These are phyloP conservation scores for Agonopterix arenella DNA, from an alignment of 2,888 invertebrate genomes.

Conservation along the genomic window DNA sequence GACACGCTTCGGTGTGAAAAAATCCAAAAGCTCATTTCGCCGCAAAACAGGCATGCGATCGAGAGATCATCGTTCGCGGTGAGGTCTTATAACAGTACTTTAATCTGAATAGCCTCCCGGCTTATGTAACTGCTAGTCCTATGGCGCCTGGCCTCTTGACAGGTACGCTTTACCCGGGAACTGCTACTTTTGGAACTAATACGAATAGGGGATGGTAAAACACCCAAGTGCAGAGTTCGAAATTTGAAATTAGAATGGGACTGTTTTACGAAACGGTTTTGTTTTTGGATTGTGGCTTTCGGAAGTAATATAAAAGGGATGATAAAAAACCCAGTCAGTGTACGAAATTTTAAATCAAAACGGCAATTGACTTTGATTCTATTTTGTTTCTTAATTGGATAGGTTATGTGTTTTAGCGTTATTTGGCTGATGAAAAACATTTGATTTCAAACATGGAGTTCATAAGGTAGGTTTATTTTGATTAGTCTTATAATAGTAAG, in stretches of 20 bases:
- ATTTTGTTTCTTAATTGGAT: too few relatives aligned
- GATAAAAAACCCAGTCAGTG: too few relatives aligned
- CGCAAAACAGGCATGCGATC: conserved; percentile 63
- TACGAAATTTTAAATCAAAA: too few relatives aligned
- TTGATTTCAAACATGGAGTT: too few relatives aligned
- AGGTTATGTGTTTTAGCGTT: too few relatives aligned
- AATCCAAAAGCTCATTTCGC: conserved; percentile 64
- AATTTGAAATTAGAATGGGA: background rate
- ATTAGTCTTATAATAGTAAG: too few relatives aligned
- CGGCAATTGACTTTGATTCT: too few relatives aligned
- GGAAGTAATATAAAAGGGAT: too few relatives aligned
- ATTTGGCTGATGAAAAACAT: too few relatives aligned
- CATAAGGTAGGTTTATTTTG: too few relatives aligned
- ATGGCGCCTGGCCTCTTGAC: conserved; percentile 38
- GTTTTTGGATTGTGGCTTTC: background rate
- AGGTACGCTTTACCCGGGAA: conserved; percentile 3
- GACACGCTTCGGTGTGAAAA: conserved; percentile 37
- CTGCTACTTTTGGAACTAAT: background rate
- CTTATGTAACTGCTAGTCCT: conserved; percentile 70
- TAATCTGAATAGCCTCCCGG: conserved; percentile 55
- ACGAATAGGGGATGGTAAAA: background rate
- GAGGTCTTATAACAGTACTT: conserved; percentile 75
- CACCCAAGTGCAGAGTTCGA: background rate
- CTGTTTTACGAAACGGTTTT: background rate
- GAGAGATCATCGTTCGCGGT: conserved; percentile 68